Conservation (phyloP, 2,797 vertebrate genomes). For the Semotilus atromaculatus region DNA sequence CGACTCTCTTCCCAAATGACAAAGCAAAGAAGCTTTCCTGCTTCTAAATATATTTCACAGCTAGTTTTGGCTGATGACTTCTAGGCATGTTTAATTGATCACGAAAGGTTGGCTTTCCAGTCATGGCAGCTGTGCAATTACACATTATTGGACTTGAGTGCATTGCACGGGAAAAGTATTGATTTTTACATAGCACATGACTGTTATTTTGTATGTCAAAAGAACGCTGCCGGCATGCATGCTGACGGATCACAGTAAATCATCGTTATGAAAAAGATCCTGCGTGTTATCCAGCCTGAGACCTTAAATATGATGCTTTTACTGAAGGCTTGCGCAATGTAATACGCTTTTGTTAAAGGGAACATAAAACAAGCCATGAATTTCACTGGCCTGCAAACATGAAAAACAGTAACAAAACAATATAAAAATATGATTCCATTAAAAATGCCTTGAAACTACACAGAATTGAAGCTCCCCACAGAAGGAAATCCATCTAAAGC, state of each 20-base stretch:
- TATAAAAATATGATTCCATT: not conserved
- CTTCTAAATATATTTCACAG: not conserved
- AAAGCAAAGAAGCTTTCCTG: constrained; percentile 25
- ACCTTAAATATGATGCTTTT: not conserved
- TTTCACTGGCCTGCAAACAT: not conserved
- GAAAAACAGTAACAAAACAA: not conserved
- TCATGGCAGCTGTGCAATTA: constrained; percentile 40
- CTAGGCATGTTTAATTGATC: constrained; percentile 51
- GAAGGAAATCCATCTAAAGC: constrained; percentile 27
- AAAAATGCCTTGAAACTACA: constrained; percentile 22
- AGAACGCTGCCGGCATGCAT: not conserved
- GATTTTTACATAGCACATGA: constrained; percentile 25
- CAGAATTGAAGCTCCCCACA: not conserved
- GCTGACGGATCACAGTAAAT: constrained; percentile 10
- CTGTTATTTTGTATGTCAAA: constrained; percentile 17
- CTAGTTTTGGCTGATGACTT: constrained; percentile 30
- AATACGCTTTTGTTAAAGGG: not conserved
- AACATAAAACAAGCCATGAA: constrained; percentile 17
- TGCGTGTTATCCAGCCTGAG: not conserved
- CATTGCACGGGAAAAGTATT: constrained; percentile 37
- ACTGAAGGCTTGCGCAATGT: not conserved
- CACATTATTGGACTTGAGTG: constrained; percentile 35
- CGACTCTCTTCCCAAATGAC: constrained; percentile 6
- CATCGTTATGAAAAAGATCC: not conserved
- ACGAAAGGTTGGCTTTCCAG: constrained; percentile 44